phyloP scores from a whole-genome alignment of 2,113 vertebrate species.

The Todiramphus chloris region DNA sequence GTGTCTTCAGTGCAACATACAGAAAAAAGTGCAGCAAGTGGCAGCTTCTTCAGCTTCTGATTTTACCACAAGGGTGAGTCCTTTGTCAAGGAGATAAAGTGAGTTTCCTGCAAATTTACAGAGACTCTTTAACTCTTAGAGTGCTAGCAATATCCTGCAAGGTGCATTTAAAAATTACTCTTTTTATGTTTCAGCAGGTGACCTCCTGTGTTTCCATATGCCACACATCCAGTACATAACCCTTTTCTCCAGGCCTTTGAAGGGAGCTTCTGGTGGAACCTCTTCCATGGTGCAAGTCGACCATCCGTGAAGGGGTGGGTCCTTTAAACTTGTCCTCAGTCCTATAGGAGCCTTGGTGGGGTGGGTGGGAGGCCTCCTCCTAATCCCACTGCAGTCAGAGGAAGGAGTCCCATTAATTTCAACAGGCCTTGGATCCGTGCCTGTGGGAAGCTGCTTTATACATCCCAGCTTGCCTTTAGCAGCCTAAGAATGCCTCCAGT shows the following conservation, averaged over 20 bases:
- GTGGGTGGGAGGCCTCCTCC: not conserved
- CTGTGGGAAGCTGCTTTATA: slow-evolving; percentile 33
- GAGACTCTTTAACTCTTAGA: not conserved
- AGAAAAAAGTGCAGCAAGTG: not conserved
- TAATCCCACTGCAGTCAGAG: not conserved
- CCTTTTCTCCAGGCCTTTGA: not conserved
- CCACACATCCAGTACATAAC: not conserved
- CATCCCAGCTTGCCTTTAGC: not conserved
- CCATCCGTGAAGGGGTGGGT: not conserved
- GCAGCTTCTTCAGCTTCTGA: not conserved
- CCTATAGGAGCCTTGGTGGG: not conserved
- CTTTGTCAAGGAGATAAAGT: not conserved
- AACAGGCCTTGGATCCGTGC: slow-evolving; percentile 4
- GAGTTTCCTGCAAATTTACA: not conserved
- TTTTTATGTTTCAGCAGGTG: not conserved
- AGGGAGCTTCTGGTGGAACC: not conserved
- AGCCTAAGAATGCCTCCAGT: not conserved
- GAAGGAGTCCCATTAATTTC: not conserved
- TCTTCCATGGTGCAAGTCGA: not conserved
- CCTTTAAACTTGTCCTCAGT: not conserved
- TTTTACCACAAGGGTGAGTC: not conserved
- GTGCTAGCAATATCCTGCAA: not conserved
- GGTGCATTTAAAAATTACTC: not conserved
- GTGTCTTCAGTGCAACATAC: not conserved
- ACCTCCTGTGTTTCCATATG: not conserved